Base-by-base conservation (phyloP, 2,888 invertebrate species). In the Brassicogethes aeneus region DNA sequence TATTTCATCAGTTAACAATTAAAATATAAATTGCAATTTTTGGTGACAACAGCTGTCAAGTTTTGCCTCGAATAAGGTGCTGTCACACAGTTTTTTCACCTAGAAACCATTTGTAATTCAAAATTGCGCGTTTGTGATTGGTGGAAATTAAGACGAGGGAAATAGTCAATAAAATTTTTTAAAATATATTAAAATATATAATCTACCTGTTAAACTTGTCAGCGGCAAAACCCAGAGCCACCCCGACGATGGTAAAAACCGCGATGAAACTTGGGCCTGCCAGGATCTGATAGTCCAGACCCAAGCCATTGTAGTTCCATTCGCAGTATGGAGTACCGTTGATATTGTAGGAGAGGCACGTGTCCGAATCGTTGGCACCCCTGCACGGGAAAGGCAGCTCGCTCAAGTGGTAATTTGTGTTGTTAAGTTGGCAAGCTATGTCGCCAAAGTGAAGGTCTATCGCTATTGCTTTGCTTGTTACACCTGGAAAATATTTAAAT, bases 191-290 rank as follows among this genome's bases (percentile, higher is more conserved):
- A 23, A 23, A 23, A 23, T 23, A 23, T 23, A 10, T 10, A 23
- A 7, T 10, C 23, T 43, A 55, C 57, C 57, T 75, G 72, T 84
- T 77, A 64, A 71, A 82, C 61, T 76, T 85, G 58, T 90, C 90
- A 34, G 90, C 90, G 1, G 85, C 79, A 39, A 87, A 72, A 1
- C 93, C 92, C 53, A 93, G 75, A 37, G 87, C 71, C 7, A 94
- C 84, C 1, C 93, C 93, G 23, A 85, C 83, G 36, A 94, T 74
- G 1, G 93, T 93, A 69, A 88, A 94, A 23, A 93, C 83, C 1
- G 90, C 83, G 63, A 94, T 92, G 70, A 91, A 94, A 50, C 88
- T 86, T 0, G 94, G 93, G 0, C 94, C 94, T 1, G 93, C 93
- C 45, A 94, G 69, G 47, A 93, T 79, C 70, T 94, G 93, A 69